Evolutionary conservation across 2,888 invertebrate genomes (phyloP).

Genomic region (Caenorhabditis sp.): DNA sequence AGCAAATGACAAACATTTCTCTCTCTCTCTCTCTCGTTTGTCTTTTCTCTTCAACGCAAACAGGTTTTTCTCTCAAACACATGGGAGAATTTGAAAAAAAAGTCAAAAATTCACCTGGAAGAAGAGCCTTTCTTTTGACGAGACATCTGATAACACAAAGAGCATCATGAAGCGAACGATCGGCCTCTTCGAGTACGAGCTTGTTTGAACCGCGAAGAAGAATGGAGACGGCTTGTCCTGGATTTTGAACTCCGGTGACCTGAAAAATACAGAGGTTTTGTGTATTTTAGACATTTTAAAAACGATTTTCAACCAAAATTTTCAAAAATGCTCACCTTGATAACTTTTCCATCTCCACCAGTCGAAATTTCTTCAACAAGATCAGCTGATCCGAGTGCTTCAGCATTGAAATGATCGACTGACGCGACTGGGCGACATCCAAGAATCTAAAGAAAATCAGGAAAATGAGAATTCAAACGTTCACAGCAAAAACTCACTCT

Average conservation of each 20-base stretch:
- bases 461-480: too few relatives aligned
- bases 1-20: background rate
- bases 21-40: background rate
- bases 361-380: slow-evolving; percentile 91
- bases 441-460: slow-evolving; percentile 53
- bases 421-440: slow-evolving; percentile 87
- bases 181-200: slow-evolving; percentile 87
- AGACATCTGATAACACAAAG: slow-evolving; percentile 92
- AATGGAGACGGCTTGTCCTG: slow-evolving; percentile 89
- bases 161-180: slow-evolving; percentile 90
- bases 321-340: slow-evolving; percentile 77
- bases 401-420: slow-evolving; percentile 93
- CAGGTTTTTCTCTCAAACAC: background rate
- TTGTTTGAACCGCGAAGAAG: slow-evolving; percentile 89
- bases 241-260: slow-evolving; percentile 81
- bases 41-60: background rate
- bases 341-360: slow-evolving; percentile 84
- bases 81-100: too few relatives aligned
- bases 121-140: slow-evolving; percentile 81
- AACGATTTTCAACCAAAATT: too few relatives aligned
- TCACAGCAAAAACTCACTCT: slow-evolving; percentile 77
- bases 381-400: slow-evolving; percentile 89
- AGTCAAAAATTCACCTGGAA: slow-evolving; percentile 65
- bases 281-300: too few relatives aligned
- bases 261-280: too few relatives aligned